These are phyloP conservation scores for Diorhabda elongata DNA, from an alignment of 1,140 invertebrate genomes.

Conservation along the genomic window DNA sequence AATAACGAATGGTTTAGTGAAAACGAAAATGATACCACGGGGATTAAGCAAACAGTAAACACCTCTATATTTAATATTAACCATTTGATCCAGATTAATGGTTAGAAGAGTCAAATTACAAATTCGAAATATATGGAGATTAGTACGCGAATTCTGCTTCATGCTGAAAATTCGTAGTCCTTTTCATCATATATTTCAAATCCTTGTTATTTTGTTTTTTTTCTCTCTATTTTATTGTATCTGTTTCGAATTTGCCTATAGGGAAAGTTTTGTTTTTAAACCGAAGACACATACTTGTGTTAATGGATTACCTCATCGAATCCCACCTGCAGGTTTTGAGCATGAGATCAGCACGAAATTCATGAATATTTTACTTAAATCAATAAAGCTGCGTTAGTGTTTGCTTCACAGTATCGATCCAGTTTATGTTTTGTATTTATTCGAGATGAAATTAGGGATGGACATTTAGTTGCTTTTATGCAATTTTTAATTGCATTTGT, in stretches of 20 bases:
- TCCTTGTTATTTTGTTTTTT: too few species aligned
- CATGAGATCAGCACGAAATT: conserved; percentile 13
- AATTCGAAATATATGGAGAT: not conserved
- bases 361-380: conserved; percentile 29
- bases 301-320: conserved; percentile 20
- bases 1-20: not conserved
- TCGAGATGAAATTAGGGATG: not conserved
- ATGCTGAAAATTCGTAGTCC: too few species aligned
- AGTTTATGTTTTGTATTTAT: not conserved
- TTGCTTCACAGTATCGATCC: conserved; percentile 11
- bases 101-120: not conserved
- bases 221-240: too few species aligned
- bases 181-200: too few species aligned
- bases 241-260: not conserved
- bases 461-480: too few species aligned
- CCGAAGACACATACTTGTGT: too few species aligned
- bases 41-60: conserved; percentile 2
- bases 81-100: not conserved
- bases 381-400: conserved; percentile 20
- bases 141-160: not conserved
- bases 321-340: conserved; percentile 24
- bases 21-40: not conserved
- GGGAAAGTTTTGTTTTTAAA: not conserved
- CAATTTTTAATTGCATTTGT: too few species aligned
- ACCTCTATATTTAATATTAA: not conserved